These are phyloP conservation scores for Aleiodes leptofemur DNA, from an alignment of 2,888 invertebrate genomes.

Conservation along the genomic window DNA sequence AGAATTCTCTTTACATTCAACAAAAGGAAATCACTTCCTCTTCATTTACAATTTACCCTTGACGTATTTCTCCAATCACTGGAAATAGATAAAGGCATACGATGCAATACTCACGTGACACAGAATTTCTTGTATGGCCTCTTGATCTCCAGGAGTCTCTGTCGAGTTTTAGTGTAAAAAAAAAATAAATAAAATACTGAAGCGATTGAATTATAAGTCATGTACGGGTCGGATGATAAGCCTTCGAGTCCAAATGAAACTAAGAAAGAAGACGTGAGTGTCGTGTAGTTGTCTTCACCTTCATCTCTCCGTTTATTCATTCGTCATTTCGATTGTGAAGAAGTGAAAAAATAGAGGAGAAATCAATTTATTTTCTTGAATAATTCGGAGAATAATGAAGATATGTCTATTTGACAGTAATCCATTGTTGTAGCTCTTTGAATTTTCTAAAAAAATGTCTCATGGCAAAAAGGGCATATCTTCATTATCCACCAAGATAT, in stretches of 20 bases:
- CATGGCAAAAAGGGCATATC: too few species aligned
- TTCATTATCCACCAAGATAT: too few species aligned
- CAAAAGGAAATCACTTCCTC: constrained; percentile 18
- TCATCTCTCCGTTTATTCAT: constrained; percentile 23
- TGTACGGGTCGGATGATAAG: constrained; percentile 65
- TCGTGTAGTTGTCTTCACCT: constrained; percentile 24
- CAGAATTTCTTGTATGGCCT: constrained; percentile 66
- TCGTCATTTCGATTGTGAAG: constrained; percentile 31
- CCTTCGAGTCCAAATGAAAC: constrained; percentile 53
- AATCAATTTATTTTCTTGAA: not conserved
- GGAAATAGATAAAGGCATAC: constrained; percentile 33
- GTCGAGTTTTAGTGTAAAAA: constrained; percentile 1
- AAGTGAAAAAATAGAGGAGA: not conserved
- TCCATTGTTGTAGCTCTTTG: too few species aligned
- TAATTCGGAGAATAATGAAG: not conserved
- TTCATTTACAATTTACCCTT: not conserved
- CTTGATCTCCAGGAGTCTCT: constrained; percentile 51
- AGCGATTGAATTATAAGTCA: constrained; percentile 51
- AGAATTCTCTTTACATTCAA: too few species aligned
- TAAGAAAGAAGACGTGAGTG: constrained; percentile 67
- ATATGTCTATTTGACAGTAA: too few species aligned
- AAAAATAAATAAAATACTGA: constrained; percentile 24
- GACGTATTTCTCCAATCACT: constrained; percentile 41
- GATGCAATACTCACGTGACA: constrained; percentile 62
- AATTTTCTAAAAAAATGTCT: too few species aligned